Evolutionary conservation across 2,888 invertebrate genomes (phyloP).

Genomic region (Strigamia maritima): DNA sequence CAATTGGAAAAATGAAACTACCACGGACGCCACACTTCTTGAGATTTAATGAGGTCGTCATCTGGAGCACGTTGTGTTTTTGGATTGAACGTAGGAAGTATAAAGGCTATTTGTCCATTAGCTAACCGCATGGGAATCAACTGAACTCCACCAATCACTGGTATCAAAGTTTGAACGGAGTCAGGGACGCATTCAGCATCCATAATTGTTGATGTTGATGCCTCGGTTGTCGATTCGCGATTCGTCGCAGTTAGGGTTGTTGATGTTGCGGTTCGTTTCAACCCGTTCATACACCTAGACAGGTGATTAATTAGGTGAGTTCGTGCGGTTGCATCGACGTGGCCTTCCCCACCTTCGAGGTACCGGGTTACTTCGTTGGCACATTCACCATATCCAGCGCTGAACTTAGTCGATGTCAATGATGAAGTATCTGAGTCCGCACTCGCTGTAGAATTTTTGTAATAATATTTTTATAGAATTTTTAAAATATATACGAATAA

Average conservation of each 20-base stretch:
- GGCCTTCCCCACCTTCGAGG: slow-evolving; percentile 35
- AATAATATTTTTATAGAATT: background rate
- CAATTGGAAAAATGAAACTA: background rate
- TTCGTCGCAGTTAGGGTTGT: background rate
- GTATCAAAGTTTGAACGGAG: background rate
- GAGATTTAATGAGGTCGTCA: background rate
- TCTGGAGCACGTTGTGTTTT: slow-evolving; percentile 9
- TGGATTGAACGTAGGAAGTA: background rate
- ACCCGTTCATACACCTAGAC: slow-evolving; percentile 37
- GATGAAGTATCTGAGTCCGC: background rate
- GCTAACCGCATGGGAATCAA: slow-evolving; percentile 24
- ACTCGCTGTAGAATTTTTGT: background rate
- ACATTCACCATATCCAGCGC: slow-evolving; percentile 42
- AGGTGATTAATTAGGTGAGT: slow-evolving; percentile 33
- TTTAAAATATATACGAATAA: background rate
- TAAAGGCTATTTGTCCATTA: slow-evolving; percentile 13
- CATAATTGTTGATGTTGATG: background rate
- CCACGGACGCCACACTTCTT: slow-evolving; percentile 27
- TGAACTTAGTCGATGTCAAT: slow-evolving; percentile 31
- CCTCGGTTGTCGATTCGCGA: slow-evolving; percentile 6
- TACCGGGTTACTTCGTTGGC: slow-evolving; percentile 39
- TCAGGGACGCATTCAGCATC: slow-evolving; percentile 19
- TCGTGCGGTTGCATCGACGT: slow-evolving; percentile 14
- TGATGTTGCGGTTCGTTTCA: slow-evolving; percentile 13
- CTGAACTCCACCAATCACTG: slow-evolving; percentile 5